Evolutionary conservation across 2,797 vertebrate species (phyloP).

Genomic region (Tadarida brasiliensis): DNA sequence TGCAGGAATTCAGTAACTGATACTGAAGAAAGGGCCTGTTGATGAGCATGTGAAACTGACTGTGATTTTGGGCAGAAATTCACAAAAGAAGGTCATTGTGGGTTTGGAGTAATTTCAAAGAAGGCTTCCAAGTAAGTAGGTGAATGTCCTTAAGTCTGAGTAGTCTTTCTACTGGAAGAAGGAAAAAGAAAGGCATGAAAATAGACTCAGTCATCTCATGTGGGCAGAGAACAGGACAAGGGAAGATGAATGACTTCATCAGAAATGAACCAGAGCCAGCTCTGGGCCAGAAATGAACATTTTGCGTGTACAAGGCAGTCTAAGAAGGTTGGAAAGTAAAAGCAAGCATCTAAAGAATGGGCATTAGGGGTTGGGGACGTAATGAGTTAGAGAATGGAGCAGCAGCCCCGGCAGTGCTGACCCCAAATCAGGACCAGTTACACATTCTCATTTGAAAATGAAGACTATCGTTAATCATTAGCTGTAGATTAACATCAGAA

Average conservation of each 20-base stretch:
- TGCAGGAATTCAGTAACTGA: neutral
- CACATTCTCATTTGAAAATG: neutral
- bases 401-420: neutral
- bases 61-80: constrained; percentile 81
- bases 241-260: neutral
- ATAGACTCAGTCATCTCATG: neutral
- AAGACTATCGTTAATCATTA: neutral
- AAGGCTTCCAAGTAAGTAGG: neutral
- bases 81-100: constrained; percentile 84
- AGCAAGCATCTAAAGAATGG: neutral
- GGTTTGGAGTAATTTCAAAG: constrained; percentile 47
- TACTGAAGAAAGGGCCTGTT: neutral
- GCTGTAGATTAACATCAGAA: neutral
- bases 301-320: neutral
- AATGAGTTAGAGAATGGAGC: neutral
- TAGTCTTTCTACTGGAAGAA: neutral
- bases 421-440: neutral
- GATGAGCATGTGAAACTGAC: neutral
- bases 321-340: neutral
- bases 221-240: neutral
- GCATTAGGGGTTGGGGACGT: too few relatives aligned
- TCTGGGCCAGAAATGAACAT: neutral
- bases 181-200: neutral
- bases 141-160: neutral
- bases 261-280: neutral